These are phyloP conservation scores for Bolinopsis microptera DNA, from an alignment of 37 sponge, comb jelly and placozoan genomes.

Conservation along the genomic window DNA sequence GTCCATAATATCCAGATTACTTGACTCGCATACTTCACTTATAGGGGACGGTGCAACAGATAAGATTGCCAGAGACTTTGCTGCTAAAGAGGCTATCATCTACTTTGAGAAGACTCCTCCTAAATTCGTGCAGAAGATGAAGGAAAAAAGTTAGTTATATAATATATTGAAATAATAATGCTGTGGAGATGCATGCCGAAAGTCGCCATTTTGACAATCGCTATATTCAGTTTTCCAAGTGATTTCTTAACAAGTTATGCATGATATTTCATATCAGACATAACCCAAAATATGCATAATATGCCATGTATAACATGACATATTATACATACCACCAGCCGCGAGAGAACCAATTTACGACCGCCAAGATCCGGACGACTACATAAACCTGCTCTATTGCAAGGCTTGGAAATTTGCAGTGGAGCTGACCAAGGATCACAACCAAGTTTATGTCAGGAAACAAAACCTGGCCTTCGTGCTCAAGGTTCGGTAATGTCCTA, in stretches of 20 bases:
- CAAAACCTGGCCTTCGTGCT: constrained; percentile 62
- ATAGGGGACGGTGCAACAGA: constrained; percentile 26
- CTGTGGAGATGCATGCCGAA: too few relatives aligned
- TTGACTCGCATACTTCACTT: too few relatives aligned
- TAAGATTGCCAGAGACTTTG: constrained; percentile 21
- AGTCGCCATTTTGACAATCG: too few relatives aligned
- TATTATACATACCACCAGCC: neutral
- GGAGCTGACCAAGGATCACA: constrained; percentile 26
- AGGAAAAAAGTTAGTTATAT: neutral
- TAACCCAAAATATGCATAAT: neutral
- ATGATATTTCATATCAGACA: neutral
- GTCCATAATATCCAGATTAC: too few relatives aligned
- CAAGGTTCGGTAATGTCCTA: constrained; percentile 29
- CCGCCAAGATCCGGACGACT: constrained; percentile 34
- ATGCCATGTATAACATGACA: neutral
- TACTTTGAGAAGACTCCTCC: constrained; percentile 50
- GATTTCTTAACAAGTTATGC: too few relatives aligned
- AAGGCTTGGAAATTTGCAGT: constrained; percentile 48
- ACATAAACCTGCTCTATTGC: constrained; percentile 5
- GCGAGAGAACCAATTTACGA: constrained; percentile 30
- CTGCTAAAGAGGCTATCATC: constrained; percentile 13
- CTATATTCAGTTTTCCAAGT: too few relatives aligned
- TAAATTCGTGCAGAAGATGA: neutral
- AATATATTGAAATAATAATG: too few relatives aligned
- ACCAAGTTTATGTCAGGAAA: neutral